These are phyloP conservation scores for Acleris literana DNA, from an alignment of 2,888 invertebrate species.

Conservation along the genomic window DNA sequence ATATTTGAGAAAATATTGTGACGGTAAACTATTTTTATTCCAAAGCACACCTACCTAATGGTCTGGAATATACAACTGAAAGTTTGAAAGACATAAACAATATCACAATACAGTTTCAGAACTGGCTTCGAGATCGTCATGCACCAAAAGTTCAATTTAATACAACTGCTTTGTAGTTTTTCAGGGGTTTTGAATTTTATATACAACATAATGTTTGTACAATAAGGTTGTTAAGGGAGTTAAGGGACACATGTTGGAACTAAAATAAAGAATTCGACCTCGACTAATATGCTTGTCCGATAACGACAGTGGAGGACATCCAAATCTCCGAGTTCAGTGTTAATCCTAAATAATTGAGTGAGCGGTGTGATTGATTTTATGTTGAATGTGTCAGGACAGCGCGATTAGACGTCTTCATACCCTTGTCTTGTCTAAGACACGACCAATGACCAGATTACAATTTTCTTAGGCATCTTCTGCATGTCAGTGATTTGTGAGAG, in stretches of 20 bases:
- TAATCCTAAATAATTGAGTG: constrained; percentile 27
- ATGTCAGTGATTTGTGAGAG: constrained; percentile 6
- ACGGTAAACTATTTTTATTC: constrained; percentile 15
- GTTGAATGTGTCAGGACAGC: constrained; percentile 8
- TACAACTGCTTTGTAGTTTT: too few species aligned
- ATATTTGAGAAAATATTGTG: constrained; percentile 26
- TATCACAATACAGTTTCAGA: constrained; percentile 12
- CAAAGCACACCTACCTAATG: constrained; percentile 3
- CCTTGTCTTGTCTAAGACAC: neutral
- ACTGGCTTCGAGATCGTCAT: constrained; percentile 1
- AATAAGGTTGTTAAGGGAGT: constrained; percentile 2
- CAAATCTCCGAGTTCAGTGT: constrained; percentile 9
- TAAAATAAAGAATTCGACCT: constrained; percentile 9
- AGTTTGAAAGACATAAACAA: constrained; percentile 21
- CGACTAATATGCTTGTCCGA: constrained; percentile 9
- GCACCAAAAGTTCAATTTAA: constrained; percentile 1
- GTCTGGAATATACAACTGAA: constrained; percentile 20
- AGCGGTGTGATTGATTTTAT: constrained; percentile 19
- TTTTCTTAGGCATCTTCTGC: neutral
- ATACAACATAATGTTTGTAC: neutral
- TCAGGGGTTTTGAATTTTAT: too few species aligned
- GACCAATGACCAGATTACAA: constrained; percentile 5
- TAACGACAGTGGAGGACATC: constrained; percentile 19
- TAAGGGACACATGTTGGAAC: neutral
- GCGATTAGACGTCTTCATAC: constrained; percentile 3